Evolutionary conservation across 2,888 invertebrate genomes (phyloP), one percentile per base, ranked within the genome.

Genomic region (Amphimallon solstitiale): DNA sequence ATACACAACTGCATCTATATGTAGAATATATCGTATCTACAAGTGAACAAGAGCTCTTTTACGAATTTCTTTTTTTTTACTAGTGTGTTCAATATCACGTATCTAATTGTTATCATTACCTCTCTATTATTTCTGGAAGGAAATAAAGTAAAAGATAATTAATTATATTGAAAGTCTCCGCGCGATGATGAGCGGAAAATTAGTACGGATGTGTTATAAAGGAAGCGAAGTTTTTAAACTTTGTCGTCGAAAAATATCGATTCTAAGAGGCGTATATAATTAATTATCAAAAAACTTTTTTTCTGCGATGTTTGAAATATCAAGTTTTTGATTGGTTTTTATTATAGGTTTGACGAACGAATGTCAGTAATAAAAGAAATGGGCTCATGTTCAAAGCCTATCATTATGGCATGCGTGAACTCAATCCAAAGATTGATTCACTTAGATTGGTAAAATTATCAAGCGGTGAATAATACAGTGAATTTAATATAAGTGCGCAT

Each of bases 291-390:
- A 59, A 43, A 43, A 23, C 43, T 59, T 59, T 59, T 43, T 23
- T 59, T 34, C 29, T 3, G 17, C 14, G 56, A 59, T 43, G 43
- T 59, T 59, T 43, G 56, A 34, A 59, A 43, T 59, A 59, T 43
- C 19, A 43, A 17, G 29, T 29, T 9, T 29, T 43, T 59, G 56
- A 59, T 59, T 43, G 43, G 51, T 51, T 62, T 62, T 62, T 62
- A 62, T 62, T 62, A 62, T 40, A 62, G 62, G 62, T 62, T 62
- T 49, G 49, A 49, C 62, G 62, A 19, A 40, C 23, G 49, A 62
- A 62, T 62, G 62, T 62, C 51, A 51, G 49, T 62, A 62, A 49
- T 62, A 62, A 62, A 62, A 62, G 62, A 62, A 62, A 62, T 43
- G 48, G 49, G 62, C 49, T 51, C 62, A 62, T 62, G 38, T 62